Percentiles rank a stretch among this genome's conserved stretches.
Evolutionary conservation across 2,888 invertebrate species (phyloP).

Genomic region (Bimastos eiseni): DNA sequence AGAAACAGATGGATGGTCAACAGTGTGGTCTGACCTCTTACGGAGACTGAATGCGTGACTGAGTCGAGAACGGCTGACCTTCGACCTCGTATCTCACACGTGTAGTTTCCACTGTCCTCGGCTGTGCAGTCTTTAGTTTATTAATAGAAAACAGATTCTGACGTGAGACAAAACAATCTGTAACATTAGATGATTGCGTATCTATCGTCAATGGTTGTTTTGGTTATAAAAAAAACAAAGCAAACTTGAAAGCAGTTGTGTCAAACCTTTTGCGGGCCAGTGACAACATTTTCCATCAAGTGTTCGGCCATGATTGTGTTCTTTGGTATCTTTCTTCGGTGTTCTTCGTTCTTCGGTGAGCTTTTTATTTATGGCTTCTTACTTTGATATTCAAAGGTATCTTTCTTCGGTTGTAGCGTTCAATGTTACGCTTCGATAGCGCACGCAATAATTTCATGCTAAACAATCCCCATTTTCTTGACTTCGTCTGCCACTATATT

Average conservation of each 20-base stretch:
- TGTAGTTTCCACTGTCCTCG: constrained; percentile 18
- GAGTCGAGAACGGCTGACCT: background rate
- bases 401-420: too few relatives aligned
- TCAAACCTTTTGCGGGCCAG: too few relatives aligned
- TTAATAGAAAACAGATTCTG: background rate
- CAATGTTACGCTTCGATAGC: too few relatives aligned
- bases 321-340: too few relatives aligned
- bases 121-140: constrained; percentile 1
- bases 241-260: background rate
- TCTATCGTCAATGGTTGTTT: background rate
- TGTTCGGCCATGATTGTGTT: too few relatives aligned
- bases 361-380: too few relatives aligned
- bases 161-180: background rate
- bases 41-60: background rate
- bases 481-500: too few relatives aligned
- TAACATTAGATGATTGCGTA: background rate
- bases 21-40: background rate
- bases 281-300: too few relatives aligned
- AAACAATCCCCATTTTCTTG: too few relatives aligned
- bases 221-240: background rate
- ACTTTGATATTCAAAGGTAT: too few relatives aligned
- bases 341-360: too few relatives aligned
- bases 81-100: constrained; percentile 21
- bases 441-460: too few relatives aligned
- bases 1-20: background rate